Evolutionary conservation across 2,113 vertebrate genomes (phyloP).

Genomic region (Anoura caudifer): DNA sequence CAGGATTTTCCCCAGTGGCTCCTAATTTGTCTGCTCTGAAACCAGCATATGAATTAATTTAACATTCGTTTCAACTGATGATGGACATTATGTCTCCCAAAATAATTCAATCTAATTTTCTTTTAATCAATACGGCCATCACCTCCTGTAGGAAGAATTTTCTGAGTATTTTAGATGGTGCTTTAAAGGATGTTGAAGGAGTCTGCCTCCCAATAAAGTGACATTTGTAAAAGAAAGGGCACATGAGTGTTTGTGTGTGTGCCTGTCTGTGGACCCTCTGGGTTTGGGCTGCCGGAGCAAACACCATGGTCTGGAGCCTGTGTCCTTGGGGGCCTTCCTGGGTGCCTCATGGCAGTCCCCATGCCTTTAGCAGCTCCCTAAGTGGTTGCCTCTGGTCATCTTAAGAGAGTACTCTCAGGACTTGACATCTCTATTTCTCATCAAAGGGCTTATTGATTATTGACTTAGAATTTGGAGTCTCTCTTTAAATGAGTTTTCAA

Average conservation of each 20-base stretch:
- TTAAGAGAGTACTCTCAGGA: not conserved
- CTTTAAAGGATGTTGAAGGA: not conserved
- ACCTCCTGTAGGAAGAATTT: constrained; percentile 29
- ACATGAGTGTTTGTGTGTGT: rapidly evolving
- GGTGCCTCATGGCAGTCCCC: not conserved
- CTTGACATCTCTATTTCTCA: not conserved
- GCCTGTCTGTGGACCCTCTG: too few relatives aligned
- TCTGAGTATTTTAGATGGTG: constrained; percentile 4
- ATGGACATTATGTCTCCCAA: constrained; percentile 60
- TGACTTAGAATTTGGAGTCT: not conserved
- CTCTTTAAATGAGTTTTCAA: not conserved
- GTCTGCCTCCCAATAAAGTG: not conserved
- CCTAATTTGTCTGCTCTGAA: constrained; percentile 45
- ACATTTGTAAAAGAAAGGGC: not conserved
- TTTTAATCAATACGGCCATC: constrained; percentile 43
- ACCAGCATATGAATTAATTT: constrained; percentile 49
- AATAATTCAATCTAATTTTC: constrained; percentile 42
- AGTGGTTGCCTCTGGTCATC: not conserved
- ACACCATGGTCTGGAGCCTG: not conserved
- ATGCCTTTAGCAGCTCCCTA: not conserved
- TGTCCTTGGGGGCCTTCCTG: not conserved
- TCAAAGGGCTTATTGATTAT: not conserved
- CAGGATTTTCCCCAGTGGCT: not conserved
- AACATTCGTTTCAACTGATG: constrained; percentile 26
- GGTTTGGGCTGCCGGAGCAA: too few relatives aligned